A percentile compares a stretch with the other conserved stretches of the same genome.
These are phyloP conservation scores for Serinus canaria DNA, from an alignment of 2,113 vertebrate genomes.

Conservation along the genomic window DNA sequence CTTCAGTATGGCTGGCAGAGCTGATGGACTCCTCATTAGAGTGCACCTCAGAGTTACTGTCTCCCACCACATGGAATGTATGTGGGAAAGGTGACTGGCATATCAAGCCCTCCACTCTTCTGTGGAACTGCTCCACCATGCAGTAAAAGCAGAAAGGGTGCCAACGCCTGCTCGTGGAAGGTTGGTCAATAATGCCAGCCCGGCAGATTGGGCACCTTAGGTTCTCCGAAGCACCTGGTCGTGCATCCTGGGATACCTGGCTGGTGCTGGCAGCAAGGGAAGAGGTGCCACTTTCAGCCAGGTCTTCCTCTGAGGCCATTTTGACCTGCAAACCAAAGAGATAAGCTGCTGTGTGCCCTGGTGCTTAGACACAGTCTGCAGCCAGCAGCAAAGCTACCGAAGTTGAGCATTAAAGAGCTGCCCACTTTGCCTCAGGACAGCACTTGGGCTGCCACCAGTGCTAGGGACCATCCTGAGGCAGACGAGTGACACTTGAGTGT, in stretches of 20 bases:
- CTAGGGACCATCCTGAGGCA: background rate
- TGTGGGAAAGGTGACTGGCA: background rate
- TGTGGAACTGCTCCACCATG: background rate
- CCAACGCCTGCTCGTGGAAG: accelerated
- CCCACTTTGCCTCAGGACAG: background rate
- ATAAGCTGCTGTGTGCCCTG: background rate
- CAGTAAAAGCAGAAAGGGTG: background rate
- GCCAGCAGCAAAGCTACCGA: background rate
- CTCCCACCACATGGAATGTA: background rate
- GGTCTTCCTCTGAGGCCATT: background rate
- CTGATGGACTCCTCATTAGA: accelerated
- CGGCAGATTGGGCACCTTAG: background rate
- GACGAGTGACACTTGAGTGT: background rate
- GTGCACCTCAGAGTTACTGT: background rate
- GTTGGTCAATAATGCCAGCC: background rate
- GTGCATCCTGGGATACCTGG: background rate
- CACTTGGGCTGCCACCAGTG: background rate
- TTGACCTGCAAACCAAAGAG: background rate
- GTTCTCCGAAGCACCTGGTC: background rate
- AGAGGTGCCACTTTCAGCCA: background rate
- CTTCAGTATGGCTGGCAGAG: background rate
- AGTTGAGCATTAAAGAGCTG: background rate
- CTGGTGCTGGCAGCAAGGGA: background rate
- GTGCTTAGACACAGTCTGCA: background rate
- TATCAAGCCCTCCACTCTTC: background rate